A percentile compares a stretch with the other conserved stretches of the same genome.
Conservation (phyloP, 2,888 invertebrate genomes). For the Patella pellucida region DNA sequence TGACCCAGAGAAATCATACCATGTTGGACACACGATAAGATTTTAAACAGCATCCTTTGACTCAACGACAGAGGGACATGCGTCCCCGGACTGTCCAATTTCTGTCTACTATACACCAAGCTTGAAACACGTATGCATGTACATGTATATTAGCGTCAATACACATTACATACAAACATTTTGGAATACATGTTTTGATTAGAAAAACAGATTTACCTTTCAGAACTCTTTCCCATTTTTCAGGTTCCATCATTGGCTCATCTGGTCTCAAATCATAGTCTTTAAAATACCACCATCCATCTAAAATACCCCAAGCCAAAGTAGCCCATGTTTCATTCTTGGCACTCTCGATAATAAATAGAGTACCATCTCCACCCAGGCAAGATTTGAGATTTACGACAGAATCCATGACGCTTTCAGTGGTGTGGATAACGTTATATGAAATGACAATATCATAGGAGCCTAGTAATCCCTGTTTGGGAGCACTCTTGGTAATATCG, state of each 20-base stretch:
- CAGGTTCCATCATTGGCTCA: slow-evolving; percentile 10
- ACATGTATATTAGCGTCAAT: too few species aligned
- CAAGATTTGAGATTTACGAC: not conserved
- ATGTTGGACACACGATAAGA: too few species aligned
- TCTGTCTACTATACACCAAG: too few species aligned
- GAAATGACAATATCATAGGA: not conserved
- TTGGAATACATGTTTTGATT: not conserved
- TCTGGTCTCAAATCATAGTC: slow-evolving; percentile 6
- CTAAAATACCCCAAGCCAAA: not conserved
- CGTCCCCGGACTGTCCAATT: too few species aligned
- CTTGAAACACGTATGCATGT: too few species aligned
- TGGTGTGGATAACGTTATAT: slow-evolving; percentile 5
- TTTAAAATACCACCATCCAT: slow-evolving; percentile 7
- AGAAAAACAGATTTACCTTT: not conserved
- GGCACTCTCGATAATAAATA: not conserved
- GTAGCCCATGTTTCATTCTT: slow-evolving; percentile 5
- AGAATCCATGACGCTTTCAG: slow-evolving; percentile 1
- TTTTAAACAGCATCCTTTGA: too few species aligned
- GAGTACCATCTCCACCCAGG: not conserved
- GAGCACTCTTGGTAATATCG: not conserved
- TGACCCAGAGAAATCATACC: too few species aligned
- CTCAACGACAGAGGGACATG: too few species aligned
- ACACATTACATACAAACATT: too few species aligned
- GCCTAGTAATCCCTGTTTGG: not conserved
- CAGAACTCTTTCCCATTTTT: slow-evolving; percentile 4